Evolutionary conservation across 2,113 vertebrate genomes (phyloP).

Genomic region (Miniopterus natalensis): DNA sequence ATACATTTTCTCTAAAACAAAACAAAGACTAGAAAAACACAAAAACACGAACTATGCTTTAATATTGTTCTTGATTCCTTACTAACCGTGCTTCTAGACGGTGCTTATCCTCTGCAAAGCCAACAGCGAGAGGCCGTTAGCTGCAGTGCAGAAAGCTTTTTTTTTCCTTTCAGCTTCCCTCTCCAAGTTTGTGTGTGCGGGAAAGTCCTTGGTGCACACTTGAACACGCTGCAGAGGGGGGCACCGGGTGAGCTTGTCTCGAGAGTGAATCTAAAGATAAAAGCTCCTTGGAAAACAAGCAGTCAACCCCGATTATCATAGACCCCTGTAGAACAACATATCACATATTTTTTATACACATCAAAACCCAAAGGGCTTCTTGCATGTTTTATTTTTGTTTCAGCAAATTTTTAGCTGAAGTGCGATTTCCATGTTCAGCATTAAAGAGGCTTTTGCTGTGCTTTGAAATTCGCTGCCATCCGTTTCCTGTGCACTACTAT

Average conservation of each 20-base stretch:
- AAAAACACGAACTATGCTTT: background rate
- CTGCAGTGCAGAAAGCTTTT: conserved; percentile 32
- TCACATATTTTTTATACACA: conserved; percentile 12
- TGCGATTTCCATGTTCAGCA: conserved; percentile 69
- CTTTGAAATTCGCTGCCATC: conserved; percentile 69
- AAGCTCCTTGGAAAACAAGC: conserved; percentile 56
- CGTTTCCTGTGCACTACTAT: conserved; percentile 62
- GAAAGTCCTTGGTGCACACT: conserved; percentile 21
- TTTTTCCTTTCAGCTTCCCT: background rate
- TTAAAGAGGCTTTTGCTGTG: conserved; percentile 73
- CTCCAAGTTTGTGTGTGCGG: conserved; percentile 47
- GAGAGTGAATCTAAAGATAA: conserved; percentile 55
- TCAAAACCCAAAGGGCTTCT: conserved; percentile 23
- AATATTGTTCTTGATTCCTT: conserved; percentile 10
- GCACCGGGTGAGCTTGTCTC: background rate
- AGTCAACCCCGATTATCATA: background rate
- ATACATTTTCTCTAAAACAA: conserved; percentile 28
- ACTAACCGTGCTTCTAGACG: conserved; percentile 11
- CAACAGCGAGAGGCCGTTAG: conserved; percentile 25
- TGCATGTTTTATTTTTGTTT: conserved; percentile 69
- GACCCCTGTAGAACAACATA: background rate
- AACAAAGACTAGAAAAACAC: conserved; percentile 8
- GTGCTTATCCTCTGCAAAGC: background rate
- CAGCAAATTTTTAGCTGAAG: conserved; percentile 72
- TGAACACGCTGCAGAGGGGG: background rate